These are phyloP conservation scores for Entomobrya proxima DNA, from an alignment of 2,888 invertebrate species.

Conservation along the genomic window DNA sequence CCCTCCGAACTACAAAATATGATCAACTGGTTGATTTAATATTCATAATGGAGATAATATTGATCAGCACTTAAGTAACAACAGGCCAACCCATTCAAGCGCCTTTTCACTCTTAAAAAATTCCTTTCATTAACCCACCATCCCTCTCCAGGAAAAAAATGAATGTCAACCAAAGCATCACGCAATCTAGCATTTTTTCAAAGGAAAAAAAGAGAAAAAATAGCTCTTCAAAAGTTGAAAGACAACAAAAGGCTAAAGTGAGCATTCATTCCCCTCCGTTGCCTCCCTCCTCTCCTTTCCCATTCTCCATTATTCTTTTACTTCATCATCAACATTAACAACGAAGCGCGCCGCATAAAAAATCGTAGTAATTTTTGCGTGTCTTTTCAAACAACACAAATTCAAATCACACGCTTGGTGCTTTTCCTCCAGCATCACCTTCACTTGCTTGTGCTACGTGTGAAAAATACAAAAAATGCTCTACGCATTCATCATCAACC, in stretches of 20 bases:
- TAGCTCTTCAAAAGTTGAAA: not conserved
- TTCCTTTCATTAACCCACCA: not conserved
- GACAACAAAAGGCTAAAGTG: conserved; percentile 6
- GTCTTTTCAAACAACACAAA: conserved; percentile 26
- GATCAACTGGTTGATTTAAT: conserved; percentile 8
- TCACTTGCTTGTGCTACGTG: not conserved
- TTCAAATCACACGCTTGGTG: conserved; percentile 25
- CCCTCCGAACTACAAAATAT: not conserved
- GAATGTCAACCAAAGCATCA: conserved; percentile 12
- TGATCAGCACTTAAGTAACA: not conserved
- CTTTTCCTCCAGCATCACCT: not conserved
- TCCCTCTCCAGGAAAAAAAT: not conserved
- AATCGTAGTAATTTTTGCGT: not conserved
- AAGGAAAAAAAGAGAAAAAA: not conserved
- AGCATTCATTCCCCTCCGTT: no score
- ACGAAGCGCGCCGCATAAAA: not conserved
- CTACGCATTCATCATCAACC: not conserved
- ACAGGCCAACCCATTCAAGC: not conserved
- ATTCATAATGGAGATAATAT: not conserved
- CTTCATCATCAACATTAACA: not conserved
- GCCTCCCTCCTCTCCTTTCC: no score
- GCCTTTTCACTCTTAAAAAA: not conserved
- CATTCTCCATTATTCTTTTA: no score
- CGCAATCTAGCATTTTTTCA: no score
- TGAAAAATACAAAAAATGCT: not conserved